These are phyloP conservation scores for Kryptolebias ocellatus DNA, from an alignment of 2,797 vertebrate genomes.

Conservation along the genomic window DNA sequence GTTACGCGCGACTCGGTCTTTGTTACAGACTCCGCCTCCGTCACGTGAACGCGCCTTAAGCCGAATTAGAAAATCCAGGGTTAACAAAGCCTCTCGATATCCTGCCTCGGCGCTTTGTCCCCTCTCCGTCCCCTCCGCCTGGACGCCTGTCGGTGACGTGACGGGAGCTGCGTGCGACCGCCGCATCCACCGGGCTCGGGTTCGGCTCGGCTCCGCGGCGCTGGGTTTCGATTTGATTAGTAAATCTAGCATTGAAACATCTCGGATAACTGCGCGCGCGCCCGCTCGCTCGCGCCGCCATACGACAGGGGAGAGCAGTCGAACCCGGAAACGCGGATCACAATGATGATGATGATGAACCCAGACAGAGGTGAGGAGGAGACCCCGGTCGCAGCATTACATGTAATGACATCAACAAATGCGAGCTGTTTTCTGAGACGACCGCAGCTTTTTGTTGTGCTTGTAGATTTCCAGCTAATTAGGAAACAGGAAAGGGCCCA, in stretches of 20 bases:
- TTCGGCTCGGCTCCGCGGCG: not conserved
- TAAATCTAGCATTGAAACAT: constrained; percentile 76
- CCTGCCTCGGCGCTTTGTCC: not conserved
- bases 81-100: constrained; percentile 71
- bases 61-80: constrained; percentile 77
- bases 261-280: constrained; percentile 77
- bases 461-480: constrained; percentile 51
- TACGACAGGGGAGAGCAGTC: constrained; percentile 52
- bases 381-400: not conserved
- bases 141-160: not conserved
- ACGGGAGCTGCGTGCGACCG: not conserved
- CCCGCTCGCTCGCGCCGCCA: constrained; percentile 41
- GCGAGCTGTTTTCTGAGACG: not conserved
- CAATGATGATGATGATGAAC: constrained; percentile 52
- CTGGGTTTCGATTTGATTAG: constrained; percentile 60
- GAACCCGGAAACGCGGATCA: constrained; percentile 49
- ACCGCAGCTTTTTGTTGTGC: not conserved
- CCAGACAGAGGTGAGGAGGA: constrained; percentile 60
- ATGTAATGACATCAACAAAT: not conserved
- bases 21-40: constrained; percentile 58
- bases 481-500: constrained; percentile 70
- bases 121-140: not conserved
- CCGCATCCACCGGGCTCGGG: not conserved
- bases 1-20: constrained; percentile 29
- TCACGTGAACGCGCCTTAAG: constrained; percentile 70